Percentiles rank a stretch among this genome's conserved stretches.
These are phyloP conservation scores for Nesidiocoris tenuis DNA, from an alignment of 2,888 invertebrate species.

Conservation along the genomic window DNA sequence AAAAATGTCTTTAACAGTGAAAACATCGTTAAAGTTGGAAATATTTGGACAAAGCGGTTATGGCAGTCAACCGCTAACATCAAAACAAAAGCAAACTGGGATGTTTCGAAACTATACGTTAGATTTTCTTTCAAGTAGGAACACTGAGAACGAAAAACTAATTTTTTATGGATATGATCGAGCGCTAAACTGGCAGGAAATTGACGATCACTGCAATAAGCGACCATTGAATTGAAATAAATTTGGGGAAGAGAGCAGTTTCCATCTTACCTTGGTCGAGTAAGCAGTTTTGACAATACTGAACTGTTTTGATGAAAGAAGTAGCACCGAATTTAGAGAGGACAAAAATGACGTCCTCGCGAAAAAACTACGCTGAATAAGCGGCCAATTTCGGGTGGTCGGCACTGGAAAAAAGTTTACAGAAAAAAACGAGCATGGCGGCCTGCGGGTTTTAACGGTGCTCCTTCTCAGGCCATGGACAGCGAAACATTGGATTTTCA, in stretches of 20 bases:
- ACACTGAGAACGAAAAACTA: too few species aligned
- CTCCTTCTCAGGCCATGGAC: conserved; percentile 22
- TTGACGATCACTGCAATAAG: too few species aligned
- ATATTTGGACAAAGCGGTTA: too few species aligned
- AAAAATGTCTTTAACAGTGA: too few species aligned
- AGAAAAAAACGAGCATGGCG: conserved; percentile 35
- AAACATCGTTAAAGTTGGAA: too few species aligned
- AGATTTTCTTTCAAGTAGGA: too few species aligned
- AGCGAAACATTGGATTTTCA: too few species aligned
- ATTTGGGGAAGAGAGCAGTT: conserved; percentile 21
- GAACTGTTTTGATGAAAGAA: conserved; percentile 25
- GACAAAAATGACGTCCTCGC: conserved; percentile 6
- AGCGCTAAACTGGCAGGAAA: too few species aligned
- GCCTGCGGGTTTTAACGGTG: conserved; percentile 22
- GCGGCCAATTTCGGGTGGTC: conserved; percentile 28
- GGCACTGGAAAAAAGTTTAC: conserved; percentile 32
- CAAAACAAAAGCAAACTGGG: too few species aligned
- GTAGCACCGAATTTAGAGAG: conserved; percentile 40
- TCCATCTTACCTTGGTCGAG: conserved; percentile 33
- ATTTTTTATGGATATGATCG: too few species aligned
- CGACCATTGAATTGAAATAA: conserved; percentile 3
- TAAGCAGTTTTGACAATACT: conserved; percentile 27
- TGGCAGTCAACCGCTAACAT: too few species aligned
- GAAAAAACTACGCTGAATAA: conserved; percentile 9
- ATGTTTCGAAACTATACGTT: too few species aligned